phyloP scores from a whole-genome alignment of 2,888 invertebrate genomes.

The Monopis laevigella region DNA sequence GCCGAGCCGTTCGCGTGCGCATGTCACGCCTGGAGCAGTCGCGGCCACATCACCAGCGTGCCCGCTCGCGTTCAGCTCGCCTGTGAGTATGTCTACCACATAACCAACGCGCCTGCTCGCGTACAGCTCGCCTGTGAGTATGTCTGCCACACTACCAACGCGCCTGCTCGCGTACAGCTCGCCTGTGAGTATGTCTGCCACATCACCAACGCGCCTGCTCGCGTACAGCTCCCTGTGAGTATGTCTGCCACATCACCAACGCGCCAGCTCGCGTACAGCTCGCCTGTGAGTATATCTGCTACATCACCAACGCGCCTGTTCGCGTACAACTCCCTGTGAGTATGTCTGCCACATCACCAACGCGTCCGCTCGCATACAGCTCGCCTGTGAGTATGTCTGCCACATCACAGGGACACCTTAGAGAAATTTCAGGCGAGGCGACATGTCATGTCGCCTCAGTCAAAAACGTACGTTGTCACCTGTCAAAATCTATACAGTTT shows the following conservation, averaged over 20 bases:
- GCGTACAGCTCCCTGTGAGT: slow-evolving; percentile 76
- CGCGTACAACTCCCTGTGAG: slow-evolving; percentile 73
- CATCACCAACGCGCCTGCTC: background rate
- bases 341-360: no score
- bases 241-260: no score
- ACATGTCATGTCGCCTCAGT: no score
- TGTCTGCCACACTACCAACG: no score
- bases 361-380: background rate
- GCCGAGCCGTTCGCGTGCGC: slow-evolving; percentile 91
- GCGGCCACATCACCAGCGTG: slow-evolving; percentile 87
- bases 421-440: no score
- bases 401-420: no score
- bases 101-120: background rate
- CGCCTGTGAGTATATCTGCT: slow-evolving; percentile 90
- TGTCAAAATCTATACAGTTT: no score
- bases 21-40: slow-evolving; percentile 92
- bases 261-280: background rate
- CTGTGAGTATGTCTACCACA: no score
- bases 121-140: slow-evolving; percentile 77
- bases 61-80: slow-evolving; percentile 90
- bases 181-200: slow-evolving; percentile 93
- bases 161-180: background rate
- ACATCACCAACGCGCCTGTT: background rate
- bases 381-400: no score
- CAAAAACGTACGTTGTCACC: no score